phyloP scores from a whole-genome alignment of 2,888 invertebrate species.

The Eupithecia pulchellata region DNA sequence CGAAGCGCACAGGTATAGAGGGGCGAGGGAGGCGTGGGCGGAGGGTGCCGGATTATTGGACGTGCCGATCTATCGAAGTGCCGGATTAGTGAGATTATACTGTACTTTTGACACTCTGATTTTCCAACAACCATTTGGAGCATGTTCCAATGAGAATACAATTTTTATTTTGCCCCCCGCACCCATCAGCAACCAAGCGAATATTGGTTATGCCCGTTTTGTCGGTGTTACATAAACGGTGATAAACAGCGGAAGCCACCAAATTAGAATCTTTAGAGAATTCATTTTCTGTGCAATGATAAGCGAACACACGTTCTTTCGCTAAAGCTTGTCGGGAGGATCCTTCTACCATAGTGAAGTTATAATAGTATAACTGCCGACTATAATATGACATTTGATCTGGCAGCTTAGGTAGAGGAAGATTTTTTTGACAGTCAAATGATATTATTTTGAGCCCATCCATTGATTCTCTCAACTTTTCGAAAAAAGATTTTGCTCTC shows the following conservation, averaged over 20 bases:
- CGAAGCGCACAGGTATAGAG: too few relatives aligned
- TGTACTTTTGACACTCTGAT: constrained; percentile 26
- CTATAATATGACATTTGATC: constrained; percentile 25
- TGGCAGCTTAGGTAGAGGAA: constrained; percentile 8
- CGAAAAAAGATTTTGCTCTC: constrained; percentile 8
- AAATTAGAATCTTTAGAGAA: constrained; percentile 9
- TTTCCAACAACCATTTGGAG: constrained; percentile 26
- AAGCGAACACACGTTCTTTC: constrained; percentile 38
- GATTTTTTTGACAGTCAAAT: constrained; percentile 4
- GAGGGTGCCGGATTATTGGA: too few relatives aligned
- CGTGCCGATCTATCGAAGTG: too few relatives aligned
- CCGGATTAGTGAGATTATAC: too few relatives aligned
- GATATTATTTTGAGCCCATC: too few relatives aligned
- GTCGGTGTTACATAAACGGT: constrained; percentile 17
- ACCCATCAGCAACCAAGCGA: constrained; percentile 38
- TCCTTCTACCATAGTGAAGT: constrained; percentile 32
- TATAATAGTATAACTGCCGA: constrained; percentile 34
- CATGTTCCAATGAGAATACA: constrained; percentile 24
- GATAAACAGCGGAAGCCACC: too few relatives aligned
- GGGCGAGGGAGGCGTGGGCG: too few relatives aligned
- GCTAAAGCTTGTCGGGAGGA: too few relatives aligned
- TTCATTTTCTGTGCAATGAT: constrained; percentile 47
- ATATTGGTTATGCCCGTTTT: constrained; percentile 28
- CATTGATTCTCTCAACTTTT: constrained; percentile 5
- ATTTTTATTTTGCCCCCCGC: constrained; percentile 22